Percentiles rank a stretch among this genome's conserved stretches.
Conservation (phyloP, 2,797 vertebrate species). For the Etheostoma nigrum region DNA sequence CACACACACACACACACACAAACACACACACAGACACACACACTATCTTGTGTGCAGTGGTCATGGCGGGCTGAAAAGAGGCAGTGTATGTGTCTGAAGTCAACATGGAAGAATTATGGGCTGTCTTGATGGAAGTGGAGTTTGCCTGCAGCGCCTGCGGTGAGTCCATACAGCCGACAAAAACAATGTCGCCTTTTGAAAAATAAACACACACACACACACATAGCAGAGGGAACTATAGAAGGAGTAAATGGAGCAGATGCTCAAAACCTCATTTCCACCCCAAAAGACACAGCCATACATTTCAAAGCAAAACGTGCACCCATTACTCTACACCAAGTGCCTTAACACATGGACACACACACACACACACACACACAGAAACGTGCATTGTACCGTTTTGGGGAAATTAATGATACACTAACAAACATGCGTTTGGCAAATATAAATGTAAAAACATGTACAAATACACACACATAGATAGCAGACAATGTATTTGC, state of each 20-base stretch:
- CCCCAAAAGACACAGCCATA: slow-evolving; percentile 51
- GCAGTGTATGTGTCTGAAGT: slow-evolving; percentile 49
- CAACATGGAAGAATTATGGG: slow-evolving; percentile 69
- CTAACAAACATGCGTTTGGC: neutral
- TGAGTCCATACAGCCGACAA: slow-evolving; percentile 42
- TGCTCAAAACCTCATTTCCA: slow-evolving; percentile 64
- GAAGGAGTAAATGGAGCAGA: slow-evolving; percentile 48
- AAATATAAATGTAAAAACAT: slow-evolving; percentile 12
- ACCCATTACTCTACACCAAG: slow-evolving; percentile 45
- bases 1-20: slow-evolving; percentile 17
- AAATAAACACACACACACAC: neutral
- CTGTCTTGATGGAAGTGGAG: slow-evolving; percentile 61
- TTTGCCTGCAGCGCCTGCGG: slow-evolving; percentile 58
- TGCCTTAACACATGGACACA: slow-evolving; percentile 34
- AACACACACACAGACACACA: slow-evolving; percentile 6
- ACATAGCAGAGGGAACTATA: neutral
- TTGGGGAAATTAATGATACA: neutral
- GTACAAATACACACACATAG: neutral
- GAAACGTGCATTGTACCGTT: slow-evolving; percentile 22
- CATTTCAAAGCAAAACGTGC: slow-evolving; percentile 47
- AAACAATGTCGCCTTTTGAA: slow-evolving; percentile 46
- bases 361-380: neutral
- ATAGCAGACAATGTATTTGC: neutral
- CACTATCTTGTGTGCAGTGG: slow-evolving; percentile 20
- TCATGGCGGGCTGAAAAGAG: slow-evolving; percentile 44